Percentiles rank a stretch among this genome's conserved stretches.
Conservation (phyloP, 1,140 invertebrate genomes). For the Drosophila pseudoobscura region DNA sequence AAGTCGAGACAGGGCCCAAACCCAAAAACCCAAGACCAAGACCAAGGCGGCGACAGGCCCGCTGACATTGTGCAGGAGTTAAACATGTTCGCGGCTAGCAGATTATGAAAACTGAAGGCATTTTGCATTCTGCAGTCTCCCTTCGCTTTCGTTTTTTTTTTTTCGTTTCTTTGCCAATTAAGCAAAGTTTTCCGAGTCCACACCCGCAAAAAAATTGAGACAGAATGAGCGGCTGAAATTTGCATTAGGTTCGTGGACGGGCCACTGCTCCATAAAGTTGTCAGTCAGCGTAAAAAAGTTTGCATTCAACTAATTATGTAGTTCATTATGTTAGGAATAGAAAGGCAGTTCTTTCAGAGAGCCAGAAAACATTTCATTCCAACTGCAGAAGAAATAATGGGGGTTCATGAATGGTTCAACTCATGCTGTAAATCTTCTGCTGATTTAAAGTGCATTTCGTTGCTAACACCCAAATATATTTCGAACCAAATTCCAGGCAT, state of each 20-base stretch:
- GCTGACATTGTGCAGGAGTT: slow-evolving; percentile 72
- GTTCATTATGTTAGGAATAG: slow-evolving; percentile 52
- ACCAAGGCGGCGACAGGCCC: slow-evolving; percentile 20
- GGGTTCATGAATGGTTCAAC: neutral
- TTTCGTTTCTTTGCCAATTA: slow-evolving; percentile 60
- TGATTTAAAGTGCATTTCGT: slow-evolving; percentile 23
- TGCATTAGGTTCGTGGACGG: slow-evolving; percentile 25
- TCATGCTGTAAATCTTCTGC: neutral
- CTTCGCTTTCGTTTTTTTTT: neutral
- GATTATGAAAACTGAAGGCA: slow-evolving; percentile 60
- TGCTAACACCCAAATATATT: slow-evolving; percentile 24
- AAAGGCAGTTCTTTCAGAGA: slow-evolving; percentile 1
- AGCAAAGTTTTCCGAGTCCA: slow-evolving; percentile 52
- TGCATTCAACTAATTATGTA: slow-evolving; percentile 60
- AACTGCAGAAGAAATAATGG: neutral
- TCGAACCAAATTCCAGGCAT: neutral
- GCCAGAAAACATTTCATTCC: slow-evolving; percentile 5
- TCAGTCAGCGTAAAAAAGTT: slow-evolving; percentile 41
- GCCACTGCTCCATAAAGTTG: slow-evolving; percentile 15
- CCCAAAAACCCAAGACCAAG: too few species aligned
- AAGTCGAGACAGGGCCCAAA: slow-evolving; percentile 1
- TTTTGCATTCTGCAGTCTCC: slow-evolving; percentile 15
- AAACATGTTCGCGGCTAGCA: slow-evolving; percentile 69
- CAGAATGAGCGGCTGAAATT: slow-evolving; percentile 46
- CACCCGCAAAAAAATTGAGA: slow-evolving; percentile 27